Evolutionary conservation across 2,113 vertebrate species (phyloP).

Genomic region (Arizona elegans): DNA sequence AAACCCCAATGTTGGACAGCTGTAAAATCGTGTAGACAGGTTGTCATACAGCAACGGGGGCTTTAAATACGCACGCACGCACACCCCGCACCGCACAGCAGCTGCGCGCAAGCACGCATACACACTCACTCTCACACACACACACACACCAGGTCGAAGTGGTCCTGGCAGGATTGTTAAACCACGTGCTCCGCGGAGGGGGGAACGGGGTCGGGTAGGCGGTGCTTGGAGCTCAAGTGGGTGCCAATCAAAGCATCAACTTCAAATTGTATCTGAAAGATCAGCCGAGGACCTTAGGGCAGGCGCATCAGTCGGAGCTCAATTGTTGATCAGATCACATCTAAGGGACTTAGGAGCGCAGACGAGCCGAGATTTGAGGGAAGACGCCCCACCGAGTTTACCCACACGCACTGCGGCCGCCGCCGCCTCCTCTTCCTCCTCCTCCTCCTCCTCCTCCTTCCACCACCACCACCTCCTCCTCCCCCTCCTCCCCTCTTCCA

Average conservation of each 20-base stretch:
- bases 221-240: constrained; percentile 86
- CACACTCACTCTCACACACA: constrained; percentile 10
- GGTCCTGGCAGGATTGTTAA: constrained; percentile 52
- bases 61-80: constrained; percentile 76
- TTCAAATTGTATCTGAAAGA: constrained; percentile 98
- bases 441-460: not conserved
- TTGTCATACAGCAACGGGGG: constrained; percentile 89
- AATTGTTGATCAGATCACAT: constrained; percentile 96
- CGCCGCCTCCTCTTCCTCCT: not conserved
- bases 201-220: constrained; percentile 64
- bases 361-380: constrained; percentile 74
- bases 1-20: constrained; percentile 87
- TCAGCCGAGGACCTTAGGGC: constrained; percentile 94
- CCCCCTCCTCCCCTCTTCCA: not conserved
- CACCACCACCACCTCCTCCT: not conserved
- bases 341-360: constrained; percentile 87
- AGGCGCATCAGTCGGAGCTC: constrained; percentile 96
- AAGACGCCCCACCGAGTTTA: constrained; percentile 59
- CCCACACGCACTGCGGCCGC: constrained; percentile 34
- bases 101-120: constrained; percentile 62
- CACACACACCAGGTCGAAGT: constrained; percentile 22
- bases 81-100: constrained; percentile 62
- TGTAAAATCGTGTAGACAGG: constrained; percentile 89
- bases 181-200: constrained; percentile 64
- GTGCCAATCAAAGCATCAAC: constrained; percentile 99